Conservation (phyloP, 2,888 invertebrate genomes). For the Leptura quadrifasciata region DNA sequence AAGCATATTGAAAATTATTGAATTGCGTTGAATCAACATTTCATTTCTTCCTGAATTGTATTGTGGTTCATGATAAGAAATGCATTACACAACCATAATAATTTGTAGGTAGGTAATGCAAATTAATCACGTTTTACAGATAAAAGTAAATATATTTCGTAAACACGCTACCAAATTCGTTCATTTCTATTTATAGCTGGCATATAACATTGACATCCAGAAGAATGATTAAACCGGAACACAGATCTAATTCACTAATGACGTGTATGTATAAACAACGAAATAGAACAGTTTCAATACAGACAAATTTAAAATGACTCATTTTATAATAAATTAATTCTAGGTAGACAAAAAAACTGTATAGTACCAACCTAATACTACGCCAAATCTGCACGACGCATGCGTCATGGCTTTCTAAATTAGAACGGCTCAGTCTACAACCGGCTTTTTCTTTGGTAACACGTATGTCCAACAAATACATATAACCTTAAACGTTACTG, state of each 20-base stretch:
- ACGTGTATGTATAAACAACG: background rate
- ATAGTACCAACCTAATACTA: background rate
- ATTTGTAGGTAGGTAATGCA: no score
- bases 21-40: no score
- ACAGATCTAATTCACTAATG: background rate
- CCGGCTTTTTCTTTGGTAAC: slow-evolving; percentile 2
- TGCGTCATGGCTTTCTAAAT: slow-evolving; percentile 21
- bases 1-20: no score
- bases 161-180: background rate
- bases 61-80: no score
- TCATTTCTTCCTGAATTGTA: no score
- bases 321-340: background rate
- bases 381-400: background rate
- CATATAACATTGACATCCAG: background rate
- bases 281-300: background rate
- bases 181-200: background rate
- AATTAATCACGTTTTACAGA: no score
- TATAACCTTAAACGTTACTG: background rate
- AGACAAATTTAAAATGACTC: slow-evolving; percentile 19
- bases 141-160: no score
- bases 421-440: slow-evolving; percentile 7
- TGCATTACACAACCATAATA: no score
- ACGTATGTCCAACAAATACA: slow-evolving; percentile 10
- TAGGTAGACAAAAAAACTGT: background rate
- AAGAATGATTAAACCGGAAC: background rate